Evolutionary conservation across 1,140 invertebrate species (phyloP).

Genomic region (Calephelis nemesis): DNA sequence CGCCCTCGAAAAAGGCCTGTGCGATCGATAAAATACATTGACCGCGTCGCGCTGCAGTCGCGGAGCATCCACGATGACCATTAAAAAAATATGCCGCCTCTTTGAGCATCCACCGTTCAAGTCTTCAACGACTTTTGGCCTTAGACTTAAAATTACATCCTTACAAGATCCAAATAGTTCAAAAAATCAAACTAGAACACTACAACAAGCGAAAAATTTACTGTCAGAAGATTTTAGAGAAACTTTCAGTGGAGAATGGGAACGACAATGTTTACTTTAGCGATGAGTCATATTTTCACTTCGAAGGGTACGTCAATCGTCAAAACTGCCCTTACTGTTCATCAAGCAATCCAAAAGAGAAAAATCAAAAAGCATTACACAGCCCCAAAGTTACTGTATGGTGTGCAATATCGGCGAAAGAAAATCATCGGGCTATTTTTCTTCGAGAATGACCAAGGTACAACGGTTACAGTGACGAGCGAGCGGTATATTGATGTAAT

Average conservation of each 20-base stretch:
- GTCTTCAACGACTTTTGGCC: conserved; percentile 17
- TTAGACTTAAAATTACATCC: conserved; percentile 14
- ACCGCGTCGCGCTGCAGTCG: conserved; percentile 2
- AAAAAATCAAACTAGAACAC: conserved; percentile 21
- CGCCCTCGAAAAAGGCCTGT: too few species aligned
- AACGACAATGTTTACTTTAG: conserved; percentile 1
- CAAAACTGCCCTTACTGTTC: conserved; percentile 10
- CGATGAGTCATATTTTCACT: conserved; percentile 14
- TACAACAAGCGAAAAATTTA: conserved; percentile 20
- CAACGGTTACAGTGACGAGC: conserved; percentile 10
- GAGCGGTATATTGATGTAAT: conserved; percentile 13
- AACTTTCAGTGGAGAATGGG: conserved; percentile 18
- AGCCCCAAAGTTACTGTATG: conserved; percentile 13
- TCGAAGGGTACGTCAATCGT: conserved; percentile 17
- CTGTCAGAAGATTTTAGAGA: conserved; percentile 22
- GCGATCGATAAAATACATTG: too few species aligned
- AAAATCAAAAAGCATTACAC: conserved; percentile 11
- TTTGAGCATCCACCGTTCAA: conserved; percentile 15
- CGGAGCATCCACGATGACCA: not conserved
- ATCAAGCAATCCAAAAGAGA: conserved; percentile 19
- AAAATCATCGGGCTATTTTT: conserved; percentile 19
- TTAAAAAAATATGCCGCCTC: conserved; percentile 13
- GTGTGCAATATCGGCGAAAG: conserved; percentile 10
- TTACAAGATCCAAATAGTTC: conserved; percentile 21
- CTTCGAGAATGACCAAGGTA: conserved; percentile 19